phyloP scores from a whole-genome alignment of 2,113 vertebrate species.

The Phalacrocorax brasilianus region DNA sequence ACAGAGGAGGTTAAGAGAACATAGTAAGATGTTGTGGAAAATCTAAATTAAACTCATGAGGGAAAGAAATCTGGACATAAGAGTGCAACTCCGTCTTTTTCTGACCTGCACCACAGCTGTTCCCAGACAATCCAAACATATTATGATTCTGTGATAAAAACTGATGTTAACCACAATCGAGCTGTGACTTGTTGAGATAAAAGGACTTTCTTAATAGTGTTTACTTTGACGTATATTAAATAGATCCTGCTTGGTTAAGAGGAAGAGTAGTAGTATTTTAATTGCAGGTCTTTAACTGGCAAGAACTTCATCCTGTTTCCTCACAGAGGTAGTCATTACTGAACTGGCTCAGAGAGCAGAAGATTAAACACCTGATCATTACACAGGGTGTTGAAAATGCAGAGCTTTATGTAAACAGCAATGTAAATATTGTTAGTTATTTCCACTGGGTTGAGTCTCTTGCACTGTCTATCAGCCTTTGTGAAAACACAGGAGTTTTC shows the following conservation, averaged over 20 bases:
- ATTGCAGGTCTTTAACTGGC: background rate
- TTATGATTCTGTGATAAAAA: background rate
- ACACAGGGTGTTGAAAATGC: background rate
- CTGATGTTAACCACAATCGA: background rate
- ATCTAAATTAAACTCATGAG: background rate
- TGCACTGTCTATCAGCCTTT: background rate
- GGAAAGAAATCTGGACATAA: background rate
- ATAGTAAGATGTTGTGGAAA: background rate
- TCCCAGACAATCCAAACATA: background rate
- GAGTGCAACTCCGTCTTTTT: background rate
- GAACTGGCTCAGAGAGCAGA: background rate
- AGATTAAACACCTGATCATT: background rate
- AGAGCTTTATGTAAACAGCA: background rate
- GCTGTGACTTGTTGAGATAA: constrained; percentile 8
- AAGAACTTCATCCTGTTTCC: constrained; percentile 1
- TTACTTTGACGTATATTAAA: background rate
- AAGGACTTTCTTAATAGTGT: background rate
- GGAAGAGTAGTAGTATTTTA: constrained; percentile 1
- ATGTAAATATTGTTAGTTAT: background rate
- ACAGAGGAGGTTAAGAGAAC: background rate
- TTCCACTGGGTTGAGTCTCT: background rate
- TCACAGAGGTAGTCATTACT: background rate
- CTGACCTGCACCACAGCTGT: background rate
- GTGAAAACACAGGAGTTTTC: background rate
- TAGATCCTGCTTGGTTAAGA: background rate